Evolutionary conservation across 35 echinoderm and acorn worm genomes (phyloP), one percentile per base, ranked within the genome.

Genomic region (Lytechinus pictus): DNA sequence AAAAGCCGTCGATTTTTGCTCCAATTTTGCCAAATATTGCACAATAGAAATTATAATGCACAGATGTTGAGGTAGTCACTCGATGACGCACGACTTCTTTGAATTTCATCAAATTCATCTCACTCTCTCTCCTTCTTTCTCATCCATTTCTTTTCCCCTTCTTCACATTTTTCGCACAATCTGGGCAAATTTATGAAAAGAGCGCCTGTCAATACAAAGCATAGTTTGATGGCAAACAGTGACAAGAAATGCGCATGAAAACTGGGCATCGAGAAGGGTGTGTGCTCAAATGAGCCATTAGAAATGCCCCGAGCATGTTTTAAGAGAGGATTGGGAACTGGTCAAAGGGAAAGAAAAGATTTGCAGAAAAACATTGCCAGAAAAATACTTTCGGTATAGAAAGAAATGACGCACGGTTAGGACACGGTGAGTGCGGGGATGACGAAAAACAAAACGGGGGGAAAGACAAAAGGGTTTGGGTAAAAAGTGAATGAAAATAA

Each of bases 1-100:
- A 93, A 93, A 53, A 55, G 92, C 92, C 27, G 92, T 93, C 92
- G 92, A 93, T 93, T 93, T 93, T 93, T 93, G 92, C 92, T 93
- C 92, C 54, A 93, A 93, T 93, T 93, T 93, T 93, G 14, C 52
- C 19, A 53, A 93, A 93, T 93, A 93, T 93, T 93, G 54, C 92
- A 93, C 92, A 93, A 93, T 93, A 27, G 92, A 93, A 93, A 93
- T 93, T 93, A 55, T 54, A 93, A 93, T 53, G 92, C 92, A 93
- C 92, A 93, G 92, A 93, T 93, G 92, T 93, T 93, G 92, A 57
- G 52, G 53, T 11, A 57, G 92, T 93, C 92, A 93, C 4, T 93
- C 53, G 92, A 93, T 93, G 92, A 93, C 92, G 92, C 92, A 93
- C 92, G 57, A 44, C 53, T 54, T 21, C 54, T 93, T 54, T 57